Evolutionary conservation across 2,888 invertebrate genomes (phyloP).

Genomic region (Epistrophella euchroma): DNA sequence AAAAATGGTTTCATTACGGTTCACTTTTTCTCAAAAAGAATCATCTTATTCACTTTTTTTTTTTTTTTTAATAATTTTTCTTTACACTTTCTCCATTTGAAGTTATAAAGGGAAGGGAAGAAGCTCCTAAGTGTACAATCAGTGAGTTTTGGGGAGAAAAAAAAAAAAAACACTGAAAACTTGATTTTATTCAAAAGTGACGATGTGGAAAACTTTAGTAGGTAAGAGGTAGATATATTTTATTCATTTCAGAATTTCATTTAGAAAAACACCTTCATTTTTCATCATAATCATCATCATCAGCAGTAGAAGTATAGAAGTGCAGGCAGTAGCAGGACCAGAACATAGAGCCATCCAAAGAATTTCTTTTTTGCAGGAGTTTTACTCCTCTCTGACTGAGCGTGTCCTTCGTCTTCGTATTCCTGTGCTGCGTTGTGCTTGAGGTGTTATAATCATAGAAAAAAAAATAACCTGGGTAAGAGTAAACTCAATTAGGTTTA

Average conservation of each 20-base stretch:
- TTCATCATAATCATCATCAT: conserved; percentile 25
- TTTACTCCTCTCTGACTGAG: not conserved
- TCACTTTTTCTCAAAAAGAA: conserved; percentile 9
- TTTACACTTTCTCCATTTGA: not conserved
- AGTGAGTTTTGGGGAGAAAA: not conserved
- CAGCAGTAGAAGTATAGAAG: not conserved
- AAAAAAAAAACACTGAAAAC: conserved; percentile 8
- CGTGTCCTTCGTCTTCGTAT: not conserved
- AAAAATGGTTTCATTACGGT: conserved; percentile 9
- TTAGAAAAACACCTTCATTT: conserved; percentile 46
- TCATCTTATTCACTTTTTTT: not conserved
- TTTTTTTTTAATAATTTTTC: not conserved
- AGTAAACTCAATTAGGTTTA: conserved; percentile 51
- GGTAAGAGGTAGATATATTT: conserved; percentile 33
- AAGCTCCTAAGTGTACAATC: conserved; percentile 3
- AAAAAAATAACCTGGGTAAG: conserved; percentile 6
- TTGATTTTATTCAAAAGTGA: conserved; percentile 55
- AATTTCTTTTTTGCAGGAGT: conserved; percentile 12
- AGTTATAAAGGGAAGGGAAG: not conserved
- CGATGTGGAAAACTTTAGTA: conserved; percentile 52
- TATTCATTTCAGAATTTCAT: conserved; percentile 52
- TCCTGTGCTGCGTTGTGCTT: not conserved
- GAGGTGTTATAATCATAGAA: conserved; percentile 18
- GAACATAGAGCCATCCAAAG: not conserved
- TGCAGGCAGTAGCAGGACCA: not conserved